Conservation (phyloP, 2,888 invertebrate genomes). For the Mythimna ferrago region DNA sequence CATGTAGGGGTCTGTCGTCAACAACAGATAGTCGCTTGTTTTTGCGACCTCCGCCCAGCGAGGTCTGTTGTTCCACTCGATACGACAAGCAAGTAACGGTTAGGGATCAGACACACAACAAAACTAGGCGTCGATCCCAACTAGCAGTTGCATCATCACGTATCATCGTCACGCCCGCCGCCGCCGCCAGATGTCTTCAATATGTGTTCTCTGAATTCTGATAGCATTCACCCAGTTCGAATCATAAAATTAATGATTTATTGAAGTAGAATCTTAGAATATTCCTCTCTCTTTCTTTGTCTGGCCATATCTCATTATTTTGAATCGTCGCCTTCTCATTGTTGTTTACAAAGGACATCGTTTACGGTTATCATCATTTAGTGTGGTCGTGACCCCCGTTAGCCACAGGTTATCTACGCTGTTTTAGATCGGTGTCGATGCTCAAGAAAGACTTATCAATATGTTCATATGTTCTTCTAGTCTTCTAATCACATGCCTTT, state of each 20-base stretch:
- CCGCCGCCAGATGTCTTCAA: background rate
- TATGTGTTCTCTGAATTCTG: background rate
- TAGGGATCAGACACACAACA: slow-evolving; percentile 17
- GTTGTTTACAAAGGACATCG: too few relatives aligned
- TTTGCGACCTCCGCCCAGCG: slow-evolving; percentile 28
- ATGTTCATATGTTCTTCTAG: too few relatives aligned
- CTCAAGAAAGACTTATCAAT: too few relatives aligned
- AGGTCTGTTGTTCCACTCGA: slow-evolving; percentile 16
- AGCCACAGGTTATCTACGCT: too few relatives aligned
- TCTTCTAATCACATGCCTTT: too few relatives aligned
- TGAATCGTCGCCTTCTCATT: too few relatives aligned
- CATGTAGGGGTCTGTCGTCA: background rate
- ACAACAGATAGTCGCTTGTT: slow-evolving; percentile 42
- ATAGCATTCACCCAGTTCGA: background rate
- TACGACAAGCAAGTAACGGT: slow-evolving; percentile 20
- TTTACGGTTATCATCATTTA: too few relatives aligned
- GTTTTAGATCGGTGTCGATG: too few relatives aligned
- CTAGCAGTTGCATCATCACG: background rate
- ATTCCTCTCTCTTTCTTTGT: too few relatives aligned
- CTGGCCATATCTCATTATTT: too few relatives aligned
- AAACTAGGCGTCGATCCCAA: background rate
- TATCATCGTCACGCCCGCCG: background rate
- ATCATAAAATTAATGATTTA: background rate
- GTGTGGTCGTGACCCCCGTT: too few relatives aligned
- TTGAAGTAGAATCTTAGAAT: background rate